phyloP scores from a whole-genome alignment of 2,797 vertebrate genomes.

The Borostomias antarcticus region DNA sequence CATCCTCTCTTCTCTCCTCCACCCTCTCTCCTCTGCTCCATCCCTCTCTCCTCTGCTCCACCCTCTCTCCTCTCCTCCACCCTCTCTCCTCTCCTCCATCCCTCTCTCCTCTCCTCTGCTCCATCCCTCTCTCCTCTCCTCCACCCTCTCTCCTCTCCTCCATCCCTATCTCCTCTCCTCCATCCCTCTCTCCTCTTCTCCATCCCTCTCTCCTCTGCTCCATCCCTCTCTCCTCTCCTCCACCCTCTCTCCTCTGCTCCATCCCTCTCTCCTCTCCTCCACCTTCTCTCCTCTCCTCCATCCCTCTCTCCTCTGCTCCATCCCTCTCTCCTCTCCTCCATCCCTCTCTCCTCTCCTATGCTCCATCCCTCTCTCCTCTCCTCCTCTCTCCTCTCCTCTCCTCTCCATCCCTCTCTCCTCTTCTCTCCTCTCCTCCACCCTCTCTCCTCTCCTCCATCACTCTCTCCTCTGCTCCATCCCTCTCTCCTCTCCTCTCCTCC shows the following conservation, averaged over 20 bases:
- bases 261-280: conserved; percentile 10
- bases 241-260: neutral
- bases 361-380: neutral
- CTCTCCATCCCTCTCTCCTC: no score
- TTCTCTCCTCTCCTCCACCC: no score
- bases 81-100: neutral
- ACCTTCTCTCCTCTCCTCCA: conserved; percentile 3
- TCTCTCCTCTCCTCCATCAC: no score
- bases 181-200: no score
- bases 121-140: conserved; percentile 26
- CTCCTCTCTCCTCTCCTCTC: neutral
- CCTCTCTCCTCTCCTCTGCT: conserved; percentile 2
- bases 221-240: neutral
- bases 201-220: neutral
- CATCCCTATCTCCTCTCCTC: no score
- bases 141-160: no score
- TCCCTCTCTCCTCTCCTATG: neutral
- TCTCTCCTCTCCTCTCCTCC: no score
- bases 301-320: conserved; percentile 12
- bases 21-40: conserved; percentile 6
- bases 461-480: no score
- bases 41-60: neutral
- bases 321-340: neutral
- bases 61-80: neutral
- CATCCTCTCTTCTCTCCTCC: conserved; percentile 8